Evolutionary conservation across 1,140 invertebrate genomes (phyloP).

Genomic region (Philotrypesis tridentata): DNA sequence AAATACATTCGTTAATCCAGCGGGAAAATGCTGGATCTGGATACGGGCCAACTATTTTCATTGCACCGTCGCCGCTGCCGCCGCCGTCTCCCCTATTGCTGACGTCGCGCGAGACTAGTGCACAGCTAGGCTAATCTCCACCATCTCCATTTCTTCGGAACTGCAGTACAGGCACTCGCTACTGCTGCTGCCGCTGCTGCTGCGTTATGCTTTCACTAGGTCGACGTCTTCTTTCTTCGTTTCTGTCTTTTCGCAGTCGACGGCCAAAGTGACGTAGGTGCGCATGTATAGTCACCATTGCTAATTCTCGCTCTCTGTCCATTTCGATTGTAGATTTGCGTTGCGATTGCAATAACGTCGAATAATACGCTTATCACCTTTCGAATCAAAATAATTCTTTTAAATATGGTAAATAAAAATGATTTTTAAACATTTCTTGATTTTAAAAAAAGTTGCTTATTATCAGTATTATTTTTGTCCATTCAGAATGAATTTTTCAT

Average conservation of each 20-base stretch:
- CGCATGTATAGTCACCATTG: too few species aligned
- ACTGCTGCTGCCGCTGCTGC: too few species aligned
- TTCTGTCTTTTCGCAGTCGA: not conserved
- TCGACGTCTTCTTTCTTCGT: not conserved
- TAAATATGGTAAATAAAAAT: too few species aligned
- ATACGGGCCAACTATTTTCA: constrained; percentile 61
- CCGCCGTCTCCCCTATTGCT: constrained; percentile 53
- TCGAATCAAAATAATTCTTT: too few species aligned
- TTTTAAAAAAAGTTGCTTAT: too few species aligned
- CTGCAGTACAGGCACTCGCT: not conserved
- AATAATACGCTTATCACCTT: too few species aligned
- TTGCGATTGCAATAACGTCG: too few species aligned
- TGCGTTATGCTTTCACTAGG: not conserved
- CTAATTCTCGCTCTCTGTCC: not conserved
- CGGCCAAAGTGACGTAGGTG: not conserved
- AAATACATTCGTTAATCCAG: constrained; percentile 56
- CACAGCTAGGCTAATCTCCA: constrained; percentile 39
- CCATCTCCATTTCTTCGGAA: not conserved
- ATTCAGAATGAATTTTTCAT: too few species aligned
- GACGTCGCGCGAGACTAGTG: constrained; percentile 55
- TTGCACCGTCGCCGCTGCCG: constrained; percentile 51
- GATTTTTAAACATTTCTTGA: too few species aligned
- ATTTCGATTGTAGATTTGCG: too few species aligned
- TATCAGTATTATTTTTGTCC: too few species aligned
- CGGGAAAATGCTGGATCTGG: constrained; percentile 57